A percentile compares a stretch with the other conserved stretches of the same genome.
phyloP scores from a whole-genome alignment of 2,113 vertebrate genomes.

The Madoqua kirkii region DNA sequence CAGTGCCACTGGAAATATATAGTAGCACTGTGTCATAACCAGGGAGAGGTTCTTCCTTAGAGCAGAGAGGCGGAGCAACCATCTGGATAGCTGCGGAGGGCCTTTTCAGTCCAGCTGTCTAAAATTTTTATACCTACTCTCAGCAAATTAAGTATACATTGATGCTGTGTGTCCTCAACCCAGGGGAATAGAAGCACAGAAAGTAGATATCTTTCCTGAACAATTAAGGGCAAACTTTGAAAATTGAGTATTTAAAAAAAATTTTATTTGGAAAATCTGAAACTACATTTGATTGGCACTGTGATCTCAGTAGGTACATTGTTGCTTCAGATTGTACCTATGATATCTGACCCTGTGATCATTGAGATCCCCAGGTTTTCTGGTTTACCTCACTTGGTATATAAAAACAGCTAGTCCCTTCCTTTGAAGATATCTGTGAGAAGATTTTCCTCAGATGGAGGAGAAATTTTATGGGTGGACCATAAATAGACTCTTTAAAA shows the following conservation, averaged over 20 bases:
- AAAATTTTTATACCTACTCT: not conserved
- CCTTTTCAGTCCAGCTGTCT: not conserved
- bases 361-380: not conserved
- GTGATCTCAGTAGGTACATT: not conserved
- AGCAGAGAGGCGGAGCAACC: not conserved
- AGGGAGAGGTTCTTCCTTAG: not conserved
- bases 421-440: slow-evolving; percentile 14
- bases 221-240: not conserved
- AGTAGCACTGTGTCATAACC: not conserved
- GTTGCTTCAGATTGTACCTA: not conserved
- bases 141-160: not conserved
- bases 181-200: not conserved
- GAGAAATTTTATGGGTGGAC: not conserved
- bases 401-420: not conserved
- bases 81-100: not conserved
- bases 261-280: not conserved
- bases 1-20: not conserved
- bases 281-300: not conserved
- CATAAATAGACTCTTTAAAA: slow-evolving; percentile 40
- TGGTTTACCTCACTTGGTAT: not conserved
- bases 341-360: not conserved
- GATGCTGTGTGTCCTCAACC: not conserved
- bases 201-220: not conserved
- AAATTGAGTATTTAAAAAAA: not conserved
- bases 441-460: not conserved